Evolutionary conservation across 2,113 vertebrate genomes (phyloP).

Genomic region (Rutilus rutilus): DNA sequence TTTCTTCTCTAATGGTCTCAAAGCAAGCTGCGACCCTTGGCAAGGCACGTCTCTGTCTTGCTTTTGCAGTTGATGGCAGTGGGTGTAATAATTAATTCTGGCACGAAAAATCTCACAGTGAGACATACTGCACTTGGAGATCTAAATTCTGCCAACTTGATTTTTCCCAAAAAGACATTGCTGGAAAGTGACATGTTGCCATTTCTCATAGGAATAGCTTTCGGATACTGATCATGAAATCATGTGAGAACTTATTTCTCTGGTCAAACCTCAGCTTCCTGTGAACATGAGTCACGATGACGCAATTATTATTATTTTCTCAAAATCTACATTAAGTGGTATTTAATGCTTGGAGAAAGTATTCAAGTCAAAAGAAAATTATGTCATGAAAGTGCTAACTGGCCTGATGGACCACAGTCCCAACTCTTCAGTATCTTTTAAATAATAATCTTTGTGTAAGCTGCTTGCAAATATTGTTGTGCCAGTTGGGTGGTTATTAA

Average conservation of each 20-base stretch:
- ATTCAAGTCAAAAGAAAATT: background rate
- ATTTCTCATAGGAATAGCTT: background rate
- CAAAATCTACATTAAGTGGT: background rate
- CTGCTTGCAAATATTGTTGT: too few species aligned
- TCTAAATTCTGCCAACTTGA: slow-evolving; percentile 8
- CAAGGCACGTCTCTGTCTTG: background rate
- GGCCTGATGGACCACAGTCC: background rate
- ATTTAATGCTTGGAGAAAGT: background rate
- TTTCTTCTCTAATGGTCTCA: slow-evolving; percentile 5
- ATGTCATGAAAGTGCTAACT: background rate
- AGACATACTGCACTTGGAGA: background rate
- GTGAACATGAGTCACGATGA: background rate
- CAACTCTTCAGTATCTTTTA: background rate
- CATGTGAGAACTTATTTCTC: background rate
- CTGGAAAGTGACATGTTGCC: background rate
- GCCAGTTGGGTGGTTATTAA: background rate
- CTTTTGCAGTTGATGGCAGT: slow-evolving; percentile 22
- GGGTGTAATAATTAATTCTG: slow-evolving; percentile 11
- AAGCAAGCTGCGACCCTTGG: slow-evolving; percentile 13
- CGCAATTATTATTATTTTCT: background rate
- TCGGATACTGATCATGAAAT: background rate
- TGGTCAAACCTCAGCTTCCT: slow-evolving; percentile 10
- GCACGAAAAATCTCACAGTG: background rate
- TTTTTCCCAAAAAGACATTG: slow-evolving; percentile 12
- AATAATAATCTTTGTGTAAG: too few species aligned